These are phyloP conservation scores for Junonia oenone DNA, from an alignment of 2,888 invertebrate genomes.

Conservation along the genomic window DNA sequence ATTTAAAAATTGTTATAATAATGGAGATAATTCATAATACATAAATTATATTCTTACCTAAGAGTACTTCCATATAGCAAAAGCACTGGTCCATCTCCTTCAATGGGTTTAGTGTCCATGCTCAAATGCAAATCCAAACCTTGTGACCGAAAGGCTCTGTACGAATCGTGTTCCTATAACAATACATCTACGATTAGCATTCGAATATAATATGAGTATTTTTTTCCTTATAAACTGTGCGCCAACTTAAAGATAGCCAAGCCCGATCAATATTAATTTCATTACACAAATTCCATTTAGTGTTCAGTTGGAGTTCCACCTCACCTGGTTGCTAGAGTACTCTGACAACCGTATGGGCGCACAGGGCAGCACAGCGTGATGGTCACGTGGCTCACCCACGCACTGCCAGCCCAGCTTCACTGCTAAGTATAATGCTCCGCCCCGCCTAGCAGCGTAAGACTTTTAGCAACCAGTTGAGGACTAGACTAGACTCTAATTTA, in stretches of 20 bases:
- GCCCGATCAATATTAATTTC: no score
- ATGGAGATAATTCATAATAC: not conserved
- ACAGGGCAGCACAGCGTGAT: conserved; percentile 94
- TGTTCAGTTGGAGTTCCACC: no score
- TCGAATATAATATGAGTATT: not conserved
- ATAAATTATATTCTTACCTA: conserved; percentile 66
- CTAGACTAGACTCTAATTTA: no score
- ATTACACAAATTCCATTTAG: no score
- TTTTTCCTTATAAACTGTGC: no score
- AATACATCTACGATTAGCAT: not conserved
- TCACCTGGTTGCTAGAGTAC: conserved; percentile 96
- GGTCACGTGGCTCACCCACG: conserved; percentile 95
- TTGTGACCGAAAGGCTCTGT: conserved; percentile 90
- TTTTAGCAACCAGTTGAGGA: no score
- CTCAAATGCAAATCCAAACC: conserved; percentile 65
- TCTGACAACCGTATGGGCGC: conserved; percentile 98
- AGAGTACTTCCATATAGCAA: conserved; percentile 95
- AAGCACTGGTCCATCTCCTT: conserved; percentile 83
- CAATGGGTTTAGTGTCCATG: conserved; percentile 66
- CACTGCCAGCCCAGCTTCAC: conserved; percentile 95
- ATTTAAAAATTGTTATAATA: no score
- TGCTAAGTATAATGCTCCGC: conserved; percentile 89
- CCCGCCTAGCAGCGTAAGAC: no score
- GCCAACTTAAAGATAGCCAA: no score
- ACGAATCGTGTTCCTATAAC: conserved; percentile 92